Conservation (phyloP, 2,888 invertebrate species). For the Drosophila pseudotalamancana region DNA sequence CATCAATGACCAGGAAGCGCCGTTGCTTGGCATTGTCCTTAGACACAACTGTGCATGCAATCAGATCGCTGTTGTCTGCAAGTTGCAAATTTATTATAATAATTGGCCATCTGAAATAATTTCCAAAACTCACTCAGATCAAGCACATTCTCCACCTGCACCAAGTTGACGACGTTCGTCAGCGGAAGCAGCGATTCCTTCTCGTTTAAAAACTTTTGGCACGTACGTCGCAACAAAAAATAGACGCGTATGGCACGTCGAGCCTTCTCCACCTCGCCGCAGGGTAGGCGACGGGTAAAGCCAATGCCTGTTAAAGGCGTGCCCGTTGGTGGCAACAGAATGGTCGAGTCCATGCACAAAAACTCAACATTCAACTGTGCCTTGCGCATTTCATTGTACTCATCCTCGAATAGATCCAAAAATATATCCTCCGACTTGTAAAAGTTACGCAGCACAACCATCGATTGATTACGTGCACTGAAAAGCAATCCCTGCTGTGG, state of each 20-base stretch:
- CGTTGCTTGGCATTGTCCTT: conserved; percentile 95
- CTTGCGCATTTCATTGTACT: conserved; percentile 96
- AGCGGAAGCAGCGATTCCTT: conserved; percentile 94
- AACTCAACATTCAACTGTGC: conserved; percentile 95
- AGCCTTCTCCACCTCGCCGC: conserved; percentile 96
- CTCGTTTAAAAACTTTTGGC: conserved; percentile 91
- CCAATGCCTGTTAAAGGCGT: conserved; percentile 98
- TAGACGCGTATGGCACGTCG: conserved; percentile 96
- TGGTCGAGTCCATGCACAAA: conserved; percentile 97
- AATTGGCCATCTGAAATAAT: neutral
- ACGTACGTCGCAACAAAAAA: conserved; percentile 93
- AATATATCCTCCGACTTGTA: conserved; percentile 99
- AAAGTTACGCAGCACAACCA: conserved; percentile 93
- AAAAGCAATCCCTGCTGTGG: conserved; percentile 87
- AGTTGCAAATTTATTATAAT: conserved; percentile 38
- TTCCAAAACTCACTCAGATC: conserved; percentile 93
- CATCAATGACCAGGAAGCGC: conserved; percentile 98
- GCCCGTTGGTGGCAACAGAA: conserved; percentile 96
- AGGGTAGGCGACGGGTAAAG: conserved; percentile 96
- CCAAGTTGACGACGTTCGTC: conserved; percentile 93
- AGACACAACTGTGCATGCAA: conserved; percentile 96
- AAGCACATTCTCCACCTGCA: conserved; percentile 96
- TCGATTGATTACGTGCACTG: conserved; percentile 91
- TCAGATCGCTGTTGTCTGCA: conserved; percentile 97
- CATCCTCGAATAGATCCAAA: conserved; percentile 99